These are phyloP conservation scores for Aphelocoma californica DNA, from an alignment of 2,797 vertebrate genomes.

Conservation along the genomic window DNA sequence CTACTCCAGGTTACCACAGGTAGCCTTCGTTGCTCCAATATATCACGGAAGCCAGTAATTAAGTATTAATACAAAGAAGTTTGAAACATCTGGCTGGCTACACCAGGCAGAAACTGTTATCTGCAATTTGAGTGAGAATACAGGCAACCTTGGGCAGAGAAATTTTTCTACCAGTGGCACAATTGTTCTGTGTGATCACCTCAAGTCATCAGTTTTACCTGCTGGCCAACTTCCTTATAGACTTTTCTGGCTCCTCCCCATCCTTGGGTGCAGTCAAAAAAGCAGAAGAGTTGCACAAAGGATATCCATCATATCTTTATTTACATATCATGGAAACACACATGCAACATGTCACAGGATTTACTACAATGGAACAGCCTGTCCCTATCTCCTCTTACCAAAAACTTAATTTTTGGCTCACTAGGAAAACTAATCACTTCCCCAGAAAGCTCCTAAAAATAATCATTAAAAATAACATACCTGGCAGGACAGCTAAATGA, in stretches of 20 bases:
- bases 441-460: conserved; percentile 53
- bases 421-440: conserved; percentile 45
- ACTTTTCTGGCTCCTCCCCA: not conserved
- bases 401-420: not conserved
- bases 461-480: conserved; percentile 33
- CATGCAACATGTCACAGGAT: conserved; percentile 67
- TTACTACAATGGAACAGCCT: conserved; percentile 5
- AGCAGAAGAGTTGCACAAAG: conserved; percentile 4
- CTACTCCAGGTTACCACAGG: not conserved
- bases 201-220: not conserved
- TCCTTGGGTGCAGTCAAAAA: not conserved
- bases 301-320: conserved; percentile 69
- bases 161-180: not conserved
- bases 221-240: not conserved
- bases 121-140: not conserved
- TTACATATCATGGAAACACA: conserved; percentile 65
- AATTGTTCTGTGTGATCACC: not conserved
- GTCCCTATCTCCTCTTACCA: conserved; percentile 13
- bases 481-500: conserved; percentile 1
- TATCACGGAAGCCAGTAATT: not conserved
- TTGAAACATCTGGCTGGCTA: not conserved
- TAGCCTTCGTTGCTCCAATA: not conserved
- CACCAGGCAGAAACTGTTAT: not conserved
- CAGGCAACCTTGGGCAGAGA: not conserved
- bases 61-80: not conserved